These are phyloP conservation scores for Eciton burchellii DNA, from an alignment of 1,140 invertebrate species.

Conservation along the genomic window DNA sequence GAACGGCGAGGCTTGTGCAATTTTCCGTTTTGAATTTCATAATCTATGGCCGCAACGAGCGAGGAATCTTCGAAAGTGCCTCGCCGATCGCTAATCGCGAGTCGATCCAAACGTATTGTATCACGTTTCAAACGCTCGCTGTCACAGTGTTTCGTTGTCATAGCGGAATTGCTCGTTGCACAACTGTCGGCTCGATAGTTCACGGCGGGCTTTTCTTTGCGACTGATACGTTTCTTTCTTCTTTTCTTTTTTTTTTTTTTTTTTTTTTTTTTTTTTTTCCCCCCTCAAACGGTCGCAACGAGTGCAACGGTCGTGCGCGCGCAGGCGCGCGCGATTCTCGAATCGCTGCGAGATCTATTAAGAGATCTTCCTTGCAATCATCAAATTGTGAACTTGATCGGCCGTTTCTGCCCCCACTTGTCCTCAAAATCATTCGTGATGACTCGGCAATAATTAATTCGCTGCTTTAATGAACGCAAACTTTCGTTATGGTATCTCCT, in stretches of 20 bases:
- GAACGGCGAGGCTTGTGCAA: not conserved
- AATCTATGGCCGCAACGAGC: not conserved
- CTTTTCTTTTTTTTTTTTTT: too few species aligned
- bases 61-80: not conserved
- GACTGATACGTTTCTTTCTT: slow-evolving; percentile 51
- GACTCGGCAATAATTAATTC: not conserved
- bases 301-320: slow-evolving; percentile 34
- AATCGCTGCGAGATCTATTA: slow-evolving; percentile 52
- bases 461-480: too few species aligned
- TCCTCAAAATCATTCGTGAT: not conserved
- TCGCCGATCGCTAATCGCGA: not conserved
- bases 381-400: slow-evolving; percentile 42
- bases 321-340: slow-evolving; percentile 53
- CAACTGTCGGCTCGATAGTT: not conserved
- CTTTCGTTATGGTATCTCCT: too few species aligned
- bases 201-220: slow-evolving; percentile 60
- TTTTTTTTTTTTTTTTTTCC: too few species aligned
- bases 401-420: slow-evolving; percentile 9
- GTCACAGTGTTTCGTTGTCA: not conserved
- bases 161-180: slow-evolving; percentile 3
- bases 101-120: not conserved
- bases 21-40: not conserved
- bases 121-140: not conserved
- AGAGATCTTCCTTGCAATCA: slow-evolving; percentile 56
- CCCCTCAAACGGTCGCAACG: slow-evolving; percentile 52